Percentiles rank a stretch among this genome's conserved stretches.
Evolutionary conservation across 2,888 invertebrate genomes (phyloP).

Genomic region (Philaethria dido): DNA sequence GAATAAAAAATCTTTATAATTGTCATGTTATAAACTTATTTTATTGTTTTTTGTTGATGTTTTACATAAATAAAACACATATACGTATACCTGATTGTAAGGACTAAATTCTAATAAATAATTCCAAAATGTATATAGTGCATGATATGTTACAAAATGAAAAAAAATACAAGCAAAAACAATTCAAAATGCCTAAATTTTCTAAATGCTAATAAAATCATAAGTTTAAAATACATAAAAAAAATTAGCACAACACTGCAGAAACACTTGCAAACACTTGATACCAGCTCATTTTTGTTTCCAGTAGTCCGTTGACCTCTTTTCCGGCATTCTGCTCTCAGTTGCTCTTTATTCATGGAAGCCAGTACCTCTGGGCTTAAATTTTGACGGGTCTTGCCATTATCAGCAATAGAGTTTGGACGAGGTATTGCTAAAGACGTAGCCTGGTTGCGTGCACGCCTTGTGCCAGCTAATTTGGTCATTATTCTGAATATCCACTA

Average conservation of each 20-base stretch:
- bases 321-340: slow-evolving; percentile 87
- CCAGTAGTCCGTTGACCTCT: slow-evolving; percentile 87
- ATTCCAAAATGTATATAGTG: background rate
- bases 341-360: slow-evolving; percentile 87
- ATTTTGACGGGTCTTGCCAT: slow-evolving; percentile 72
- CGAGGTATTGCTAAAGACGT: slow-evolving; percentile 70
- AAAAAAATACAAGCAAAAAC: slow-evolving; percentile 18
- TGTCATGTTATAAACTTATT: background rate
- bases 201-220: slow-evolving; percentile 8
- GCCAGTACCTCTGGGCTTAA: slow-evolving; percentile 80
- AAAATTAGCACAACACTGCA: slow-evolving; percentile 44
- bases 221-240: slow-evolving; percentile 20
- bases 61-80: background rate
- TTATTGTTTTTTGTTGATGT: background rate
- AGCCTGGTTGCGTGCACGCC: slow-evolving; percentile 75
- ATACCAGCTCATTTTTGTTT: slow-evolving; percentile 89
- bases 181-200: slow-evolving; percentile 7
- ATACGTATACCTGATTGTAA: background rate
- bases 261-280: slow-evolving; percentile 70
- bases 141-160: slow-evolving; percentile 7
- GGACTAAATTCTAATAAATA: background rate
- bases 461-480: slow-evolving; percentile 68
- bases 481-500: slow-evolving; percentile 47
- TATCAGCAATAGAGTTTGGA: slow-evolving; percentile 73
- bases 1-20: background rate